Evolutionary conservation across 2,888 invertebrate species (phyloP), one percentile per base, ranked within the genome.

Genomic region (Drosophila rubida): DNA sequence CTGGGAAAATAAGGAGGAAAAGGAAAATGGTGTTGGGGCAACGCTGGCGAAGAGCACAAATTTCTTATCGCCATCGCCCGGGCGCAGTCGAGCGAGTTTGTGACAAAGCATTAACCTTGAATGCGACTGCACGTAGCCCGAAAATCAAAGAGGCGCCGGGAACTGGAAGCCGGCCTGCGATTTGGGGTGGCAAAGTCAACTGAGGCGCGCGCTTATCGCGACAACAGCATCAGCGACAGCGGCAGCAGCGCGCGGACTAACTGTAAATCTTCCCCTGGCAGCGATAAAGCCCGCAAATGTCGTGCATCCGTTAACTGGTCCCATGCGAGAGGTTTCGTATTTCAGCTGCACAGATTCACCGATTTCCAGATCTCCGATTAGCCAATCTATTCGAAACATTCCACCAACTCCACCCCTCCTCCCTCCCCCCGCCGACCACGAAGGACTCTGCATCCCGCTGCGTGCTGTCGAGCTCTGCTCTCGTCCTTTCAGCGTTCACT

Each of bases 91-190:
- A 67, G 50, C 73, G 68, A 72, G 44, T 63, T 48, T 77, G 68
- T 77, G 77, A 72, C 77, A 77, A 70, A 74, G 78, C 75, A 75
- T 82, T 87, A 82, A 81, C 87, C 81, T 87, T 87, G 81, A 84
- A 81, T 82, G 87, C 87, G 69, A 57, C 54, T 78, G 84, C 81
- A 84, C 81, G 81, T 66, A 68, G 50, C 27, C 19, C 63, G 25
- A 19, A 8, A 32, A 13, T 11, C 32, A 35, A 11, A 35, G n/a
- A 35, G 32, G 32, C 7, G n/a, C n/a, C n/a, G n/a, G n/a, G n/a
- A 7, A 27, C 27, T 7, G 27, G 27, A 4, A 6, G 4, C 27
- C 5, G 32, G 32, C 35, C 49, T 23, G 4, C 4, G 4, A 11
- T 6, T 27, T 49, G 68, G 74, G 74, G 74, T 77, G 74, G 77